Evolutionary conservation across 2,797 vertebrate genomes (phyloP), one percentile per base, ranked within the genome.

Genomic region (Myotis planiceps): DNA sequence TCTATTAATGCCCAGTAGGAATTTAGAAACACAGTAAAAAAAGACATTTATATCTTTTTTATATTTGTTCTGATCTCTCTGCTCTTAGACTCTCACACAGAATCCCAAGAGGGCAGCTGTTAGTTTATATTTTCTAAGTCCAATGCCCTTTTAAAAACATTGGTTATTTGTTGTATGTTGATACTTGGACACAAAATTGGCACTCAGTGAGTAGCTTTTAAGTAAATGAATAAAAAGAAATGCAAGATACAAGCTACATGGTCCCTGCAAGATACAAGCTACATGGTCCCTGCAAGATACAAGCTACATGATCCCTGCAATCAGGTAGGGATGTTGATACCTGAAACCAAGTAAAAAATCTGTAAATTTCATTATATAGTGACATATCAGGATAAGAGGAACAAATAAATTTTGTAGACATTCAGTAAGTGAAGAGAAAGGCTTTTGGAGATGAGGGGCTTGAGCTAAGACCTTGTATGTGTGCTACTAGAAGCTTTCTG

Each of bases 1-100:
- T 95, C 21, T 87, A 0, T 90, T 80, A 88, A 68, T 79, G 27
- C 18, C 23, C 21, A 74, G 3, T 23, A 87, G 53, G 58, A 76
- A 89, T 83, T 94, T 27, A 87, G 60, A 88, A 96, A 76, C 80
- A 69, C 29, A 94, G 45, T 96, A 82, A 78, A 65, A 82, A 78
- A 58, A 94, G 32, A 60, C 58, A 29, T 58, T 58, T 60, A 60
- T 60, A 29, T 9, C 37, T 74, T 76, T 78, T 34, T 49, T 94
- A 21, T n/a, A 1, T 90, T 8, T 81, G 9, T 88, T 92, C 49
- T 75, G 32, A 37, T 60, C 47, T 58, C 58, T 58, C 74, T 93
- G 34, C 55, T 79, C 1, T 47, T 82, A 72, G 45, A 4, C 29
- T 72, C 2, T 95, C 25, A 81, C 2, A 3, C 75, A 25, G 47